Evolutionary conservation across 1,140 invertebrate species (phyloP).

Genomic region (Nymphalis io): DNA sequence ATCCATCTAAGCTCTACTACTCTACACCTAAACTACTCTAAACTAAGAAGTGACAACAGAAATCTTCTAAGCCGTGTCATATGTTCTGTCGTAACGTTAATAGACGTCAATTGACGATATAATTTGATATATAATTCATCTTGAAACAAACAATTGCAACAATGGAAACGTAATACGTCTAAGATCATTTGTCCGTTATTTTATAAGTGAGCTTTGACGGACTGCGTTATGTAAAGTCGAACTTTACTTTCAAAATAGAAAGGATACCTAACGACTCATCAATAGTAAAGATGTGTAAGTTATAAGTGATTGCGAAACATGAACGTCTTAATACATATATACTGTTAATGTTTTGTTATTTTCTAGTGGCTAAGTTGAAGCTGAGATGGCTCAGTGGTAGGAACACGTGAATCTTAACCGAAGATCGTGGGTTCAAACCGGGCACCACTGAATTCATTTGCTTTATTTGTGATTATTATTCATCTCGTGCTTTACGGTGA

Average conservation of each 20-base stretch:
- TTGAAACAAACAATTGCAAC: slow-evolving; percentile 12
- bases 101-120: background rate
- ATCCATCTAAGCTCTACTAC: no score
- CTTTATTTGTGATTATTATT: no score
- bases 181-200: slow-evolving; percentile 6
- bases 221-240: slow-evolving; percentile 27
- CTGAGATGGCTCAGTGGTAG: no score
- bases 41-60: no score
- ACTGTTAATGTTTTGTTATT: background rate
- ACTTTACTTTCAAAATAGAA: slow-evolving; percentile 37
- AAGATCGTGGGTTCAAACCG: no score
- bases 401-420: no score
- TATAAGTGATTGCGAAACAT: background rate
- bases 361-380: no score
- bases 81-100: background rate
- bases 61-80: no score
- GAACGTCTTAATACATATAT: background rate
- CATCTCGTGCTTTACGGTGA: no score
- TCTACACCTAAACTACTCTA: no score
- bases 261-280: slow-evolving; percentile 23
- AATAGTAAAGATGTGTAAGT: slow-evolving; percentile 9
- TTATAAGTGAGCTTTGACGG: slow-evolving; percentile 28
- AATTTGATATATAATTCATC: slow-evolving; percentile 14
- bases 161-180: background rate
- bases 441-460: no score